Percentiles rank a stretch among this genome's conserved stretches.
These are phyloP conservation scores for Blennius ocellaris DNA, from an alignment of 2,113 vertebrate genomes.

Conservation along the genomic window DNA sequence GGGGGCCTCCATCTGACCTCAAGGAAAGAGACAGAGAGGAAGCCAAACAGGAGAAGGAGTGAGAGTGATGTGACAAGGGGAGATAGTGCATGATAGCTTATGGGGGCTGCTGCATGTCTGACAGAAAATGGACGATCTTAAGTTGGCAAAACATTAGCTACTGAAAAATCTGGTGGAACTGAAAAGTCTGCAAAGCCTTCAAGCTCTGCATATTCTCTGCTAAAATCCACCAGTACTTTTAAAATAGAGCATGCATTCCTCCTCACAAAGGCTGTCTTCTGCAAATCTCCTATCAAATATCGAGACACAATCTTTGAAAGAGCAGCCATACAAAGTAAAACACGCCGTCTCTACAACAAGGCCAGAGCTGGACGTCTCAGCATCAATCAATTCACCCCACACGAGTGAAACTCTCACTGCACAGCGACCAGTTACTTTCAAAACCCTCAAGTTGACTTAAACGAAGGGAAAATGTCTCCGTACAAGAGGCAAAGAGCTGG, in stretches of 20 bases:
- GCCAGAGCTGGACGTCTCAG: neutral
- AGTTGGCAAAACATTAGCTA: neutral
- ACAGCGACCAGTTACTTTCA: conserved; percentile 17
- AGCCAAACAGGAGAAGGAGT: conserved; percentile 45
- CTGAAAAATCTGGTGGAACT: too few species aligned
- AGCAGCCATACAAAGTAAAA: neutral
- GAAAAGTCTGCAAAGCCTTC: neutral
- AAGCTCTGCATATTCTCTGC: neutral
- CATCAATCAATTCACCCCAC: neutral
- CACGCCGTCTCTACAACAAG: neutral
- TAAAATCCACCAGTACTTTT: neutral
- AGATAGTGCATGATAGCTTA: conserved; percentile 15
- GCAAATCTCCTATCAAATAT: neutral
- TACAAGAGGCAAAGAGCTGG: neutral
- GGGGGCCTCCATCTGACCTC: conserved; percentile 31
- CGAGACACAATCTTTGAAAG: neutral
- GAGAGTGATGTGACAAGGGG: conserved; percentile 35
- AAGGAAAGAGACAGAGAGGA: conserved; percentile 34
- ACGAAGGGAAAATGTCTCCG: conserved; percentile 1
- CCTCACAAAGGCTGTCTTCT: neutral
- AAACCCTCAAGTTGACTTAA: neutral
- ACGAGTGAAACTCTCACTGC: conserved; percentile 1
- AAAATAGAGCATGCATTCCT: neutral
- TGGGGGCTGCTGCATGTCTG: conserved; percentile 10
- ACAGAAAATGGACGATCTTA: neutral